Conservation (phyloP, 2,113 vertebrate species). For the Microcebus lehilahytsara region DNA sequence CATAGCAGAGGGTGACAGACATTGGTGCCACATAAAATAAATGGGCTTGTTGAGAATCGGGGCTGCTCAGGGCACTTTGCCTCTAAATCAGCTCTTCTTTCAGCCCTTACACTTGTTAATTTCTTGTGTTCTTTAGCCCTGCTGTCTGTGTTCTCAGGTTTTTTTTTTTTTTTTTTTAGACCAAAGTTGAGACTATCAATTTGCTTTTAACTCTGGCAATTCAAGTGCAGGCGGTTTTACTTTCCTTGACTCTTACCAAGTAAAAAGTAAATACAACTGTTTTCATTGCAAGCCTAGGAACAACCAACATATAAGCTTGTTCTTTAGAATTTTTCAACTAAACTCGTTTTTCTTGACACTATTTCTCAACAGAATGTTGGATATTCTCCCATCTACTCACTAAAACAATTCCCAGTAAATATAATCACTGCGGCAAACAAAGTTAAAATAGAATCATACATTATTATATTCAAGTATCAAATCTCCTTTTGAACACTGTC, state of each 20-base stretch:
- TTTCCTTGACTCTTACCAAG: not conserved
- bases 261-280: not conserved
- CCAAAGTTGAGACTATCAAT: not conserved
- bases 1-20: not conserved
- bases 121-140: not conserved
- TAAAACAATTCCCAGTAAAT: not conserved
- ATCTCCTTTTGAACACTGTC: not conserved
- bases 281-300: not conserved
- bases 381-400: too few species aligned
- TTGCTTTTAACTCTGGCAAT: not conserved
- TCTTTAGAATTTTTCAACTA: not conserved
- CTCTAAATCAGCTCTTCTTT: not conserved
- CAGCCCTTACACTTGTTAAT: not conserved
- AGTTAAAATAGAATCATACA: not conserved
- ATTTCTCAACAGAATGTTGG: not conserved
- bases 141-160: not conserved
- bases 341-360: not conserved
- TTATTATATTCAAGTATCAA: accelerated
- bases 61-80: not conserved
- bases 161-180: not conserved
- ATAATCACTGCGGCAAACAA: accelerated
- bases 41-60: not conserved
- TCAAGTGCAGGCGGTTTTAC: not conserved
- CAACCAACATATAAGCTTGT: not conserved
- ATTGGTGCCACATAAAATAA: not conserved